These are phyloP conservation scores for Chironomus striatipennis DNA, from an alignment of 1,140 invertebrate genomes.

Conservation along the genomic window DNA sequence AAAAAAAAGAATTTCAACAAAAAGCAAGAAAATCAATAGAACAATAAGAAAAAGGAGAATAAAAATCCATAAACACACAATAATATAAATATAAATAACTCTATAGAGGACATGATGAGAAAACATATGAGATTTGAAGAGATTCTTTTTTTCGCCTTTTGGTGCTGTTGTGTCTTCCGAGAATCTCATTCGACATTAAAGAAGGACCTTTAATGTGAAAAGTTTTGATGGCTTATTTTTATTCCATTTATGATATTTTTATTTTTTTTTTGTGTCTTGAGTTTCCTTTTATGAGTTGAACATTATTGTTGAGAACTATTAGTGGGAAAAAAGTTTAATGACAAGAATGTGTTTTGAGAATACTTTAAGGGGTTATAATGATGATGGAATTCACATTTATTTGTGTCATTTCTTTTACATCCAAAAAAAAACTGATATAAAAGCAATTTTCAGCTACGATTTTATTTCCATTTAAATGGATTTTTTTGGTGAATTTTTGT, in stretches of 20 bases:
- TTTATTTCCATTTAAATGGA: too few species aligned
- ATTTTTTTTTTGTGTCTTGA: background rate
- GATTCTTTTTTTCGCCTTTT: background rate
- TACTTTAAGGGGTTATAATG: background rate
- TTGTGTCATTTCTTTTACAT: too few species aligned
- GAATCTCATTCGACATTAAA: background rate
- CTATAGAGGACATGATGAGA: too few species aligned
- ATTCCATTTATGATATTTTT: background rate
- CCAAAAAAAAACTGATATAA: too few species aligned
- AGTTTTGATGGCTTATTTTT: background rate
- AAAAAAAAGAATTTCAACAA: background rate
- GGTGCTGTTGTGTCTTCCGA: background rate
- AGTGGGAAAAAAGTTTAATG: background rate
- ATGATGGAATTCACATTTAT: conserved; percentile 1
- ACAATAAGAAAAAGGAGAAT: background rate
- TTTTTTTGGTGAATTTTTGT: too few species aligned
- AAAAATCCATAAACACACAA: conserved; percentile 5
- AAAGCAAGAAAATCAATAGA: background rate
- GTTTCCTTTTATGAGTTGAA: too few species aligned
- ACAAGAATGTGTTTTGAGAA: background rate
- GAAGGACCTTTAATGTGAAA: background rate
- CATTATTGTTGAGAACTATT: conserved; percentile 2
- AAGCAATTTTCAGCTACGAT: too few species aligned
- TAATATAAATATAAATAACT: background rate
- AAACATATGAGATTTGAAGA: background rate